Base-by-base conservation (phyloP, 1,140 invertebrate genomes). In the Tetraneura akinire region DNA sequence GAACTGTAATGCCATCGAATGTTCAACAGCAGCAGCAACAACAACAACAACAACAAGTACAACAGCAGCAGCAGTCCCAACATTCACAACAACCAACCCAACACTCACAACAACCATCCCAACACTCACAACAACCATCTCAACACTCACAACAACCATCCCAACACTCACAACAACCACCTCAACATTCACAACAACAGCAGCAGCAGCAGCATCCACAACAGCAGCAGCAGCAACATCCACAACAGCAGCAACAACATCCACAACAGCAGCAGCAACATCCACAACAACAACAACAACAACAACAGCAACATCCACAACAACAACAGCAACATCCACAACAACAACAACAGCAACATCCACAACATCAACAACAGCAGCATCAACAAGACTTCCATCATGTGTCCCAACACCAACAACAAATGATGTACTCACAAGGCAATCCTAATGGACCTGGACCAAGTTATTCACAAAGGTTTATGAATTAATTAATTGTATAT, bases 291-390 rank as follows among this genome's bases (percentile, higher is more conserved):
- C 21, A 26, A 0, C 66, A 45, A 1, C 66, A 70, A 47, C 29
- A 37, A 18, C 66, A 70, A 23, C 82, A 83, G 8, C 83, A 81
- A 16, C 66, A 70, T 10, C 66, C 5, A 2, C 66, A 70, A 8
- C 66, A 70, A 0, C 42, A n/a, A 26, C 66, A 16, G 0, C 68
- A 49, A 1, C 85, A 86, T 82, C 85, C 85, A 82, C 62, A 73
- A 26, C 88, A 88, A 85, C 87, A 85, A 47, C 85, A 86, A 37
- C 83, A 83, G 42, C 85, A 86, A 81, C 83, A 85, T 60, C 85
- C 86, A 83, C 85, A 85, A 83, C 73, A 80, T 81, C 81, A 80
- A 18, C 83, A 84, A 47, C 83, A 82, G 76, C 82, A 84, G 23
- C 82, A 85, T 26, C 83, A 83, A 42, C 81, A 84, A 57, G 81